These are phyloP conservation scores for Orientallactaga sibirica DNA, from an alignment of 2,797 vertebrate species.

Conservation along the genomic window DNA sequence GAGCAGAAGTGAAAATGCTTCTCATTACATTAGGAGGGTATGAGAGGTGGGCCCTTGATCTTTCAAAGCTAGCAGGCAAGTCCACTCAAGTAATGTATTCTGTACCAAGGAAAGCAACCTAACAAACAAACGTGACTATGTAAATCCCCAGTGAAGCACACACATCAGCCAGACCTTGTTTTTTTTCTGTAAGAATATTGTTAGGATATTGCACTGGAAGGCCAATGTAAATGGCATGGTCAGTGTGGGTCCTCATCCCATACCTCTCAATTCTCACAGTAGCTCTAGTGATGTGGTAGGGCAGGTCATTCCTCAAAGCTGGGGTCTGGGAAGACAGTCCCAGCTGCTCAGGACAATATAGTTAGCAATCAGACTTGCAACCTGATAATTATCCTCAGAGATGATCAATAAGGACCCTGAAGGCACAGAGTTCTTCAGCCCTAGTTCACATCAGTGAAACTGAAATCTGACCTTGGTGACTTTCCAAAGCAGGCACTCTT, in stretches of 20 bases:
- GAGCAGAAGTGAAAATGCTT: slow-evolving; percentile 49
- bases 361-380: background rate
- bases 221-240: background rate
- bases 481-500: background rate
- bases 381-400: slow-evolving; percentile 43
- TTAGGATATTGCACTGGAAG: background rate
- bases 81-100: no score
- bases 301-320: background rate
- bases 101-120: background rate
- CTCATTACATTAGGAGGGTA: background rate
- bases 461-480: background rate
- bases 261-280: background rate
- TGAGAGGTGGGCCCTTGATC: slow-evolving; percentile 13
- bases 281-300: background rate
- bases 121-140: background rate
- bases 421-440: background rate
- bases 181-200: background rate
- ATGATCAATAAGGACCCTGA: slow-evolving; percentile 48
- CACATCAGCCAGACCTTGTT: background rate
- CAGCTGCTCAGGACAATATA: slow-evolving; percentile 23
- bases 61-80: background rate
- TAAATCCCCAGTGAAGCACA: background rate
- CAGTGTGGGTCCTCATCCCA: background rate
- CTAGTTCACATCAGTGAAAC: background rate
- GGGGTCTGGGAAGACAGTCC: background rate